These are phyloP conservation scores for Sesia apiformis DNA, from an alignment of 2,888 invertebrate genomes.

Conservation along the genomic window DNA sequence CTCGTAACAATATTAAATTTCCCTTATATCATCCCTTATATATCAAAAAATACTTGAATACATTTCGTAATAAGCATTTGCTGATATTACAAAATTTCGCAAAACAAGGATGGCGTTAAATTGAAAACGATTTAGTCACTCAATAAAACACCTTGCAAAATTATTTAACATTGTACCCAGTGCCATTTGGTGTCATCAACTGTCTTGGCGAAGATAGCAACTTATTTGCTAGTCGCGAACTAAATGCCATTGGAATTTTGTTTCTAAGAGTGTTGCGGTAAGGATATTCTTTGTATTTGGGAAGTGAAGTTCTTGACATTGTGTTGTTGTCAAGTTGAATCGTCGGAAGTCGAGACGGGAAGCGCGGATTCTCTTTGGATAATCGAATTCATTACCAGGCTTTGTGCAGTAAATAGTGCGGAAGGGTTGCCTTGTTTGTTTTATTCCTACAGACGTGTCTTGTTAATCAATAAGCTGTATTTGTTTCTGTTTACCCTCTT, in stretches of 20 bases:
- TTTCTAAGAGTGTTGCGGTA: background rate
- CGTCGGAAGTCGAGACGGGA: conserved; percentile 30
- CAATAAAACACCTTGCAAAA: background rate
- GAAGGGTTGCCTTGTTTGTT: conserved; percentile 20
- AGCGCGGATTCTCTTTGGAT: conserved; percentile 45
- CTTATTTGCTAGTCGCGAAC: background rate
- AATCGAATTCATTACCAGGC: conserved; percentile 62
- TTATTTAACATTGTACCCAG: background rate
- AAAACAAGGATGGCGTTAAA: too few relatives aligned
- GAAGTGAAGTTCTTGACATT: conserved; percentile 7
- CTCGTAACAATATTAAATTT: too few relatives aligned
- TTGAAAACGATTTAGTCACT: background rate
- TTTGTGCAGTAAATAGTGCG: conserved; percentile 43
- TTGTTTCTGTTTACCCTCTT: background rate
- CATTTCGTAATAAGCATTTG: too few relatives aligned
- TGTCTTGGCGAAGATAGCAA: background rate
- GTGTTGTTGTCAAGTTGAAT: conserved; percentile 21
- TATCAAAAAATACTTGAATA: too few relatives aligned
- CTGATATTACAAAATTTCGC: too few relatives aligned
- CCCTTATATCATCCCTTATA: too few relatives aligned
- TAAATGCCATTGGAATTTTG: background rate
- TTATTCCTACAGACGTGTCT: conserved; percentile 1
- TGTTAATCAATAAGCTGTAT: conserved; percentile 9
- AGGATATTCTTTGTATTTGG: background rate
- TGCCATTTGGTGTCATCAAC: background rate